These are phyloP conservation scores for Habrosyne pyritoides DNA, from an alignment of 2,888 invertebrate genomes.

Conservation along the genomic window DNA sequence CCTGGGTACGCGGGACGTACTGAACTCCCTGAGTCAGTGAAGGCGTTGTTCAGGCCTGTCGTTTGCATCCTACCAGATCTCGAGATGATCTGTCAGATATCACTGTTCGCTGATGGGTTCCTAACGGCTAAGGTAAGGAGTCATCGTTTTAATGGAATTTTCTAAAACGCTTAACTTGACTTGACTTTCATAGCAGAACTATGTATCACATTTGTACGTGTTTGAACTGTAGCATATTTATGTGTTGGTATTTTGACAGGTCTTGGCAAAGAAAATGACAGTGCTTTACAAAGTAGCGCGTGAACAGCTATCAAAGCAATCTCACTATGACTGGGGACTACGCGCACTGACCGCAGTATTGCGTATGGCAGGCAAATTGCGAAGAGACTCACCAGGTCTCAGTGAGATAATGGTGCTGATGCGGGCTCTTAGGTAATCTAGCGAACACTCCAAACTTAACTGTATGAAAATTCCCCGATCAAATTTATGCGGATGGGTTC, in stretches of 20 bases:
- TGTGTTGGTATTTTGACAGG: slow-evolving; percentile 50
- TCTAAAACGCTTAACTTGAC: too few species aligned
- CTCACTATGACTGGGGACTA: slow-evolving; percentile 97
- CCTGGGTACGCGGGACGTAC: slow-evolving; percentile 96
- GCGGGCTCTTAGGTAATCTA: slow-evolving; percentile 88
- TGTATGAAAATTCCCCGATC: background rate
- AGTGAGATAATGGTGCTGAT: slow-evolving; percentile 94
- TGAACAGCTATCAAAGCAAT: slow-evolving; percentile 95
- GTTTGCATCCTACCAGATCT: slow-evolving; percentile 96
- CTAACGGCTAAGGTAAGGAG: slow-evolving; percentile 90
- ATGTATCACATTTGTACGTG: too few species aligned
- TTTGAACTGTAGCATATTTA: too few species aligned
- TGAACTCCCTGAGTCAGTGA: slow-evolving; percentile 95
- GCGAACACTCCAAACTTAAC: background rate
- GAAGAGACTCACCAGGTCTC: slow-evolving; percentile 89
- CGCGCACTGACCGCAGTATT: slow-evolving; percentile 95
- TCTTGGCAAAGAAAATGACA: slow-evolving; percentile 96
- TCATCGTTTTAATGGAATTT: too few species aligned
- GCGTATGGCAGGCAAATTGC: slow-evolving; percentile 95
- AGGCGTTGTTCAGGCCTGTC: slow-evolving; percentile 95
- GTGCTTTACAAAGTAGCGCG: slow-evolving; percentile 93
- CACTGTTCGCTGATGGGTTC: slow-evolving; percentile 96
- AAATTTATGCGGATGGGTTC: too few species aligned
- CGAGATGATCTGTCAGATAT: slow-evolving; percentile 96
- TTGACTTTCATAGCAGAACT: too few species aligned